Evolutionary conservation across 2,113 vertebrate species (phyloP).

Genomic region (Spilogale gracilis): DNA sequence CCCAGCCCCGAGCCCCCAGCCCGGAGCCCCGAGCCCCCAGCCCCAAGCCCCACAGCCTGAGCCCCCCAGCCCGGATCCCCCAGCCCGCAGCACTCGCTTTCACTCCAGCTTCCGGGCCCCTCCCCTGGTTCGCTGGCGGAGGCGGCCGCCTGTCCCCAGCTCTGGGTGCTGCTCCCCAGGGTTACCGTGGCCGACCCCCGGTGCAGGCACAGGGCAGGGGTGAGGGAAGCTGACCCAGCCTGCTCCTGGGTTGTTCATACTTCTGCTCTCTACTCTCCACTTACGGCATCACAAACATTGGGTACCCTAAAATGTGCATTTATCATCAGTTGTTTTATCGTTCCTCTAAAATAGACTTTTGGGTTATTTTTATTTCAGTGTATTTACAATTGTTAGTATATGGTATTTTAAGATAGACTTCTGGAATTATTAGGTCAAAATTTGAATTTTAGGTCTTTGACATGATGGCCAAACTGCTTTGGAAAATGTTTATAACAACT

Average conservation of each 20-base stretch:
- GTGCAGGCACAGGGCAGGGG: neutral
- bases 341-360: neutral
- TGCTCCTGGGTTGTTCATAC: rapidly evolving
- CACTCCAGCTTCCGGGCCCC: neutral
- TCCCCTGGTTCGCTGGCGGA: neutral
- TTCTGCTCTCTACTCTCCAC: rapidly evolving
- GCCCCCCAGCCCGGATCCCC: too few relatives aligned
- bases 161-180: neutral
- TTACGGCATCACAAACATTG: rapidly evolving
- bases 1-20: too few relatives aligned
- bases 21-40: too few relatives aligned
- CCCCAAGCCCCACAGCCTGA: too few relatives aligned
- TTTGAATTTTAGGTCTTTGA: neutral
- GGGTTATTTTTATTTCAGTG: neutral
- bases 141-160: neutral
- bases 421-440: neutral
- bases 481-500: rapidly evolving
- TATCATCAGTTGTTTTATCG: rapidly evolving
- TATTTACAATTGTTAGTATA: too few relatives aligned
- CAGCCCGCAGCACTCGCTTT: neutral
- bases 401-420: neutral
- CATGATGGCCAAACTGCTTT: neutral
- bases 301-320: rapidly evolving
- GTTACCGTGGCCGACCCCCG: neutral
- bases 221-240: rapidly evolving